These are phyloP conservation scores for Sebastes hopkinsi DNA, from an alignment of 2,797 vertebrate genomes.

Conservation along the genomic window DNA sequence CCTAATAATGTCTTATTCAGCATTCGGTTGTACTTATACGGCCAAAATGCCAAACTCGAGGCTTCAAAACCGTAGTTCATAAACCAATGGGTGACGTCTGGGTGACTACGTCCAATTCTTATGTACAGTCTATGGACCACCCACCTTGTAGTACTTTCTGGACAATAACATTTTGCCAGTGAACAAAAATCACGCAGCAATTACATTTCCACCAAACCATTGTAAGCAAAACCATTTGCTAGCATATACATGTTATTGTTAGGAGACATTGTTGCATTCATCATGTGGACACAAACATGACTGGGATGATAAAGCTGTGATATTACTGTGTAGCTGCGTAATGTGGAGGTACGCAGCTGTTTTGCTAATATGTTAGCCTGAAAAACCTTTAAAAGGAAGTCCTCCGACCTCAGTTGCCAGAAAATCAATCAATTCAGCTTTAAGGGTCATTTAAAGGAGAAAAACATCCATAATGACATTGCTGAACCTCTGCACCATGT, in stretches of 20 bases:
- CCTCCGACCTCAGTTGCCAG: neutral
- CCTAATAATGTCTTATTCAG: neutral
- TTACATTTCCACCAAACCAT: neutral
- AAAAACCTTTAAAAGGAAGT: neutral
- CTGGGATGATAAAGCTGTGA: neutral
- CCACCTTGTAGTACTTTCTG: neutral
- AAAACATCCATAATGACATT: neutral
- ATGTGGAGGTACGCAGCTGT: neutral
- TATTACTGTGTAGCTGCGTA: neutral
- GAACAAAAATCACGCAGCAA: neutral
- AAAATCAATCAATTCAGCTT: neutral
- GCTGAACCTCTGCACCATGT: neutral
- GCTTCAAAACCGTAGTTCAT: neutral
- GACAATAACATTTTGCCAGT: neutral
- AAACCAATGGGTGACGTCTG: neutral
- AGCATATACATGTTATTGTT: neutral
- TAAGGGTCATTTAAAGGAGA: neutral
- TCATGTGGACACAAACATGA: neutral
- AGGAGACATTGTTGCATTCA: neutral
- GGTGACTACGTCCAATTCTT: too few species aligned
- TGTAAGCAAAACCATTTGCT: neutral
- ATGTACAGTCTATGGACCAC: too few species aligned
- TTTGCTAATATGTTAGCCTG: neutral
- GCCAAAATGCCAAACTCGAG: neutral
- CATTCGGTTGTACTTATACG: neutral